Evolutionary conservation across 1,140 invertebrate species (phyloP).

Genomic region (Zaprionus capensis): DNA sequence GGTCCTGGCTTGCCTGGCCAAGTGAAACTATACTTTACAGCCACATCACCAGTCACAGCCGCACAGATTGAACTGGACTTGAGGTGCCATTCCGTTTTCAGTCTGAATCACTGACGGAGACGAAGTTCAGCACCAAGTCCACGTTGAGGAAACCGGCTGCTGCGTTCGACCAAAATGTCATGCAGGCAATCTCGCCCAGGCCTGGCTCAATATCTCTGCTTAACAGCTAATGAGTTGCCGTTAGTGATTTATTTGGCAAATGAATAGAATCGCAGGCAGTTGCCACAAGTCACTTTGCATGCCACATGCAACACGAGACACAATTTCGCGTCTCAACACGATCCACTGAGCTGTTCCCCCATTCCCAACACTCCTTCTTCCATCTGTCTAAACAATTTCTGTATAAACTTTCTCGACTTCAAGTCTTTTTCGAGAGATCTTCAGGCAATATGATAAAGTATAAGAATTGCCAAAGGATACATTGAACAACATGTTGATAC

Average conservation of each 20-base stretch:
- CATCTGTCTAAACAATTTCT: background rate
- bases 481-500: no score
- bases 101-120: conserved; percentile 3
- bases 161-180: conserved; percentile 59
- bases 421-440: background rate
- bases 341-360: background rate
- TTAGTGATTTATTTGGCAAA: conserved; percentile 83
- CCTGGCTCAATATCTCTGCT: conserved; percentile 73
- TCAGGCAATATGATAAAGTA: background rate
- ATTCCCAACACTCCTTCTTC: background rate
- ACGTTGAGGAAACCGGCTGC: background rate
- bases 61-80: conserved; percentile 18
- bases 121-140: background rate
- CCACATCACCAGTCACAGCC: conserved; percentile 9
- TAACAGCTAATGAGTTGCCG: conserved; percentile 82
- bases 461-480: background rate
- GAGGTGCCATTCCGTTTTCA: background rate
- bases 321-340: conserved; percentile 23
- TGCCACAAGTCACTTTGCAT: conserved; percentile 65
- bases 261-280: conserved; percentile 81
- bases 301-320: conserved; percentile 68
- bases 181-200: conserved; percentile 68
- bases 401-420: background rate
- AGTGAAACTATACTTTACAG: conserved; percentile 8
- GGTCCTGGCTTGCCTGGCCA: background rate